Base-by-base conservation (phyloP, 2,113 vertebrate genomes). In the Megaceryle maxima region DNA sequence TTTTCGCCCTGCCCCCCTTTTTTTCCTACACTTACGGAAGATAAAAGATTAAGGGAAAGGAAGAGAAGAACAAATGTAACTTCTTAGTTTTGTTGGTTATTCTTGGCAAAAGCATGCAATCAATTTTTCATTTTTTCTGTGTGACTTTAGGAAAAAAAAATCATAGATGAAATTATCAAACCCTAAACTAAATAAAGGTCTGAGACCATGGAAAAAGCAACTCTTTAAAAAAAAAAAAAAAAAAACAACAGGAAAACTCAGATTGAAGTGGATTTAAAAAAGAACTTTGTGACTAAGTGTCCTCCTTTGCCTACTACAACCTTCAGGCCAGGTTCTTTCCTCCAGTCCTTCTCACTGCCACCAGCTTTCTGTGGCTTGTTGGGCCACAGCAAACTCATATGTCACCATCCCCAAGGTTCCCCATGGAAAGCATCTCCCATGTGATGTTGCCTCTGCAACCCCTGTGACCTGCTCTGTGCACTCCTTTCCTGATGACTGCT, bases 381-480 rank as follows among this genome's bases (percentile, higher is more conserved):
- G 12, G 28, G 24, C 53, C 11, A 4, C 28, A 70, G 22, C 15
- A 74, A 78, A 20, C 7, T 55, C 44, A 16, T 15, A 24, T 1
- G 5, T 4, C 1, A 1, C 18, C 63, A 50, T 6, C 24, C 5
- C 8, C 11, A 48, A 8, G 13, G 28, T 28, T 74, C 28, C 29
- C 48, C 37, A 9, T 28, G 50, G 35, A 64, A 75, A 79, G 21
- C 16, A 46, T 51, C 19, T 68, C 6, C 44, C 18, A 3, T 1
- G 9, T 5, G 1, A n/a, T 0, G 0, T 22, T 33, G 4, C 22
- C 35, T 19, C 60, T 35, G 17, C 35, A 41, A 64, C 33, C 33
- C 50, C 60, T 35, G 17, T 39, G 46, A 64, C 33, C 33, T 53
- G 29, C 8, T 82, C 31, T 41, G 60, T 59, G 59, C 59, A 4